A percentile compares a stretch with the other conserved stretches of the same genome.
These are phyloP conservation scores for Platyura marginata DNA, from an alignment of 1,140 invertebrate genomes.

Conservation along the genomic window DNA sequence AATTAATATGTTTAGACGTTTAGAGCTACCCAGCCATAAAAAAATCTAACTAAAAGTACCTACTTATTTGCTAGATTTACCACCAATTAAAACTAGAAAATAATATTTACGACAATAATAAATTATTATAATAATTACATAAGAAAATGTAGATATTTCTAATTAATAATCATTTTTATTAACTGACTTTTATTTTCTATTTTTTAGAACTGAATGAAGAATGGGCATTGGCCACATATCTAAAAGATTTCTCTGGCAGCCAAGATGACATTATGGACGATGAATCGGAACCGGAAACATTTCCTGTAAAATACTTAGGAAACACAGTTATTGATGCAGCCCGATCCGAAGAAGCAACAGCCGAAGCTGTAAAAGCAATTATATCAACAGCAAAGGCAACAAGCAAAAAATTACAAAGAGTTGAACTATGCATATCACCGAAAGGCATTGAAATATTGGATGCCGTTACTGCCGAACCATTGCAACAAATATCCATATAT, in stretches of 20 bases:
- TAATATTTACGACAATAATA: too few relatives aligned
- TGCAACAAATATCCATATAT: constrained; percentile 66
- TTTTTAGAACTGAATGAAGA: constrained; percentile 54
- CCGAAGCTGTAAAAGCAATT: constrained; percentile 50
- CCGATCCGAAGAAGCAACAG: constrained; percentile 37
- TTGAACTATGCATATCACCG: constrained; percentile 49
- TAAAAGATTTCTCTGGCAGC: constrained; percentile 28
- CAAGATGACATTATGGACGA: constrained; percentile 21
- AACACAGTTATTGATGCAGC: constrained; percentile 45
- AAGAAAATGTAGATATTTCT: neutral
- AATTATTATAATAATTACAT: too few relatives aligned
- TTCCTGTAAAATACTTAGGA: constrained; percentile 49
- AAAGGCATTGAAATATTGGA: constrained; percentile 56
- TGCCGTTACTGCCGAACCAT: constrained; percentile 42
- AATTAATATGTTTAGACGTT: too few relatives aligned
- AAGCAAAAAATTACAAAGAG: constrained; percentile 49
- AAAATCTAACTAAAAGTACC: too few relatives aligned
- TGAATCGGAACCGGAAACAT: constrained; percentile 22
- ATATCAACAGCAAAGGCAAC: constrained; percentile 44
- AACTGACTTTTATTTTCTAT: too few relatives aligned
- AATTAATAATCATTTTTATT: neutral
- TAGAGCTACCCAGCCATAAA: too few relatives aligned
- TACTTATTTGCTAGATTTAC: too few relatives aligned
- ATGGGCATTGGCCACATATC: constrained; percentile 47
- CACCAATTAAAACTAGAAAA: too few relatives aligned